Percentiles rank a stretch among this genome's conserved stretches.
phyloP scores from a whole-genome alignment of 2,797 vertebrate species.

The Neosilurus hyrtlii region DNA sequence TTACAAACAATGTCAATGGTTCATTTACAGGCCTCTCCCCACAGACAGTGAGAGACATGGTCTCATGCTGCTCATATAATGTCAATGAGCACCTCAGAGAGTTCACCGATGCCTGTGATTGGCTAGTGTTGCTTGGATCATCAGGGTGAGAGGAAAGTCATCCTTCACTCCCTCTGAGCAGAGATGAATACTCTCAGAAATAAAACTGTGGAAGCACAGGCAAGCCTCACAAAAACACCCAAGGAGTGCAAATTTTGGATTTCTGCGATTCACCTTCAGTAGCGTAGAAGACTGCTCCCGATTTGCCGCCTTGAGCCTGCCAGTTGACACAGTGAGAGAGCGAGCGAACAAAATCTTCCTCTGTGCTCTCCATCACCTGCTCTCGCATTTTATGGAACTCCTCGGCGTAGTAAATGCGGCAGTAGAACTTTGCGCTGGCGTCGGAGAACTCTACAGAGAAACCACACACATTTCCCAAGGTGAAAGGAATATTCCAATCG shows the following conservation, averaged over 20 bases:
- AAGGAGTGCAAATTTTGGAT: not conserved
- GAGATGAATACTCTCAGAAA: no score
- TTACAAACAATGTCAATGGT: no score
- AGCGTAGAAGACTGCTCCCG: constrained; percentile 95
- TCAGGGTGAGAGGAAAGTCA: no score
- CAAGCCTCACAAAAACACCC: not conserved
- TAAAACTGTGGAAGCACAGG: no score
- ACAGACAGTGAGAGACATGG: no score
- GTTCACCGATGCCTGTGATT: not conserved
- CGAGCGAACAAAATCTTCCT: constrained; percentile 94
- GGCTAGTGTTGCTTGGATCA: not conserved
- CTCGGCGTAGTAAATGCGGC: constrained; percentile 94
- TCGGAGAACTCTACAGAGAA: constrained; percentile 88
- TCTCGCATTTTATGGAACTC: constrained; percentile 96
- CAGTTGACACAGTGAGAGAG: constrained; percentile 95
- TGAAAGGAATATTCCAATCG: not conserved
- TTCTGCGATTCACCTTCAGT: constrained; percentile 81
- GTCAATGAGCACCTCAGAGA: not conserved
- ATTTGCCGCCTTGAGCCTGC: constrained; percentile 97
- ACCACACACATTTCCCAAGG: not conserved
- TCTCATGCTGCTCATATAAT: not conserved
- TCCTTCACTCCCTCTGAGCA: not conserved
- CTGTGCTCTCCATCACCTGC: constrained; percentile 89
- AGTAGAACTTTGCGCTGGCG: constrained; percentile 96
- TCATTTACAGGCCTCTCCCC: no score